Evolutionary conservation across 2,797 vertebrate genomes (phyloP), one percentile per base, ranked within the genome.

Genomic region (Phalanger gymnotis): DNA sequence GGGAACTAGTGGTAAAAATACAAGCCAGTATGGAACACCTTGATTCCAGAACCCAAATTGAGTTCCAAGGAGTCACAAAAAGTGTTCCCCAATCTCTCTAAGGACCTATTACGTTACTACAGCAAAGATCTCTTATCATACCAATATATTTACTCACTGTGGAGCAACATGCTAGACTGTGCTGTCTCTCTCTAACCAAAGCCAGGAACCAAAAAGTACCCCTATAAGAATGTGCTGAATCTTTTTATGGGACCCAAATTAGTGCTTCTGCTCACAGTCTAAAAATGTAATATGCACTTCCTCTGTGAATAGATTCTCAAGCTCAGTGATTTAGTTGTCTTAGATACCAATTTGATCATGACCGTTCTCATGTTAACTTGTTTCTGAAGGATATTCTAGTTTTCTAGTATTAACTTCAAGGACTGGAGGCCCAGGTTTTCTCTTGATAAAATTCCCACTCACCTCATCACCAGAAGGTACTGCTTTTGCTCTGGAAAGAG

Each of bases 211-310:
- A 95, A 47, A 87, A 51, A 1, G 54, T 89, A 92, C 73, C 40
- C 22, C 25, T 40, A 73, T 40, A 87, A 51, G 3, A 51, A 73
- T n/a, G 2, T 73, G 61, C 34, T n/a, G 14, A 73, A 66, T 6
- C 61, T n/a, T n/a, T 14, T 73, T 73, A 12, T 0, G 92, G 89
- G 30, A 66, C 55, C 55, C 58, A 90, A 91, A 95, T 57, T 56
- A 57, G 14, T 58, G 92, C 56, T 92, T 91, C 90, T 73, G 91
- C 55, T 90, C 73, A 90, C 53, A 66, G 53, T 10, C 91, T 14
- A 56, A 96, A 90, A 51, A 87, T 28, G 34, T 52, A 47, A 89
- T 92, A 66, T 28, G 0, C 92, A 95, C n/a, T 92, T 96, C 51
- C 27, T 73, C 51, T 57, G n/a, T 66, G 31, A 94, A 54, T 4